phyloP scores from a whole-genome alignment of 2,113 vertebrate genomes.

The Smithornis capensis region DNA sequence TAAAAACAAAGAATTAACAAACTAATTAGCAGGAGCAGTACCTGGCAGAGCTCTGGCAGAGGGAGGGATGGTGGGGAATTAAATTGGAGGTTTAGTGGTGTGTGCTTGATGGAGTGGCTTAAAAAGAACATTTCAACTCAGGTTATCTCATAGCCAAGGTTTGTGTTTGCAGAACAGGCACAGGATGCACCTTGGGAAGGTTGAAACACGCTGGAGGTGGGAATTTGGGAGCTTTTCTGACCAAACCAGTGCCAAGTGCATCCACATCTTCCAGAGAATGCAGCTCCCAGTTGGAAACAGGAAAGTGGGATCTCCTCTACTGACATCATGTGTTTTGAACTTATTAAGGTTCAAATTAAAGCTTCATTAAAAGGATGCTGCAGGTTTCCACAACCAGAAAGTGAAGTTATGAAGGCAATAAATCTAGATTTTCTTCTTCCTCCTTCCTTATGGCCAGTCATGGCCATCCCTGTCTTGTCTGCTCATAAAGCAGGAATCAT shows the following conservation, averaged over 20 bases:
- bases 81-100: not conserved
- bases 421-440: not conserved
- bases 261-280: fast-evolving
- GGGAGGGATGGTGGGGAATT: not conserved
- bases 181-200: not conserved
- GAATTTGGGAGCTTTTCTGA: not conserved
- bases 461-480: not conserved
- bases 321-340: not conserved
- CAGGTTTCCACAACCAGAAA: not conserved
- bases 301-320: not conserved
- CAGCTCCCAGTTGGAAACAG: not conserved
- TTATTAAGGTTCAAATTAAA: not conserved
- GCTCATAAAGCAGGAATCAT: not conserved
- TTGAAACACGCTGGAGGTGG: not conserved
- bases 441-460: not conserved
- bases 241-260: not conserved
- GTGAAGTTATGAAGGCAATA: not conserved
- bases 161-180: not conserved
- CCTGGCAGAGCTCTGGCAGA: not conserved
- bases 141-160: fast-evolving
- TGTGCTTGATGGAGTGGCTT: not conserved
- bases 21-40: not conserved
- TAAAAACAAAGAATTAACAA: not conserved
- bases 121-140: not conserved
- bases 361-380: not conserved